A percentile compares a stretch with the other conserved stretches of the same genome.
phyloP scores from a whole-genome alignment of 2,888 invertebrate genomes.

The Trileptium ribeirensis region DNA sequence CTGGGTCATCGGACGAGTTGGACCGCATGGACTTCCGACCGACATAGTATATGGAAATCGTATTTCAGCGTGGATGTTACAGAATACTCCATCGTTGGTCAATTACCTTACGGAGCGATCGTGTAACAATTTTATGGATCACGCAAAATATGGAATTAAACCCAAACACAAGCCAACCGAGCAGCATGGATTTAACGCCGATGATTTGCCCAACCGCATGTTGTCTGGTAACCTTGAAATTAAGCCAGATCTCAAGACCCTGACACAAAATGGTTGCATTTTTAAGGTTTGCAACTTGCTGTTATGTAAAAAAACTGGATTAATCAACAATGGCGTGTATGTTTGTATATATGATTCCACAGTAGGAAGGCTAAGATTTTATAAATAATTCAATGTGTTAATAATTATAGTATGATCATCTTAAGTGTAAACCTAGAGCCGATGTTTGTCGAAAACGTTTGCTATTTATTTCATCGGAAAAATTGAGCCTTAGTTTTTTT shows the following conservation, averaged over 20 bases:
- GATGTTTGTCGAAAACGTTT: too few species aligned
- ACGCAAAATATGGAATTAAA: slow-evolving; percentile 50
- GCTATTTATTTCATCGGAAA: too few species aligned
- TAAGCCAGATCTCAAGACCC: slow-evolving; percentile 46
- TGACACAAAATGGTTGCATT: slow-evolving; percentile 42
- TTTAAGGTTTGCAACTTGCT: too few species aligned
- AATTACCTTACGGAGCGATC: neutral
- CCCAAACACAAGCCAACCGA: slow-evolving; percentile 47
- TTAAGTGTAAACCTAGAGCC: too few species aligned
- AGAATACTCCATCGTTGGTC: neutral
- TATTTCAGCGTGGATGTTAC: neutral
- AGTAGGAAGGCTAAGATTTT: too few species aligned
- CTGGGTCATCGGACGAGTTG: slow-evolving; percentile 55
- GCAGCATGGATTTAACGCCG: slow-evolving; percentile 46
- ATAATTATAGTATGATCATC: too few species aligned
- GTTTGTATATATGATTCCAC: too few species aligned
- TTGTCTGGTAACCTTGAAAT: slow-evolving; percentile 48
- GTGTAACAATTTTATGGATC: slow-evolving; percentile 2
- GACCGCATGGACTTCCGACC: slow-evolving; percentile 52
- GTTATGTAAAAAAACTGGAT: too few species aligned
- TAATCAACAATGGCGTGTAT: too few species aligned
- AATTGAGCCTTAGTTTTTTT: too few species aligned
- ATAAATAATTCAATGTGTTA: too few species aligned
- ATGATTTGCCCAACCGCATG: slow-evolving; percentile 55
- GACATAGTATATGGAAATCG: slow-evolving; percentile 37